Evolutionary conservation across 2,888 invertebrate genomes (phyloP).

Genomic region (Leptinotarsa peninsularis): DNA sequence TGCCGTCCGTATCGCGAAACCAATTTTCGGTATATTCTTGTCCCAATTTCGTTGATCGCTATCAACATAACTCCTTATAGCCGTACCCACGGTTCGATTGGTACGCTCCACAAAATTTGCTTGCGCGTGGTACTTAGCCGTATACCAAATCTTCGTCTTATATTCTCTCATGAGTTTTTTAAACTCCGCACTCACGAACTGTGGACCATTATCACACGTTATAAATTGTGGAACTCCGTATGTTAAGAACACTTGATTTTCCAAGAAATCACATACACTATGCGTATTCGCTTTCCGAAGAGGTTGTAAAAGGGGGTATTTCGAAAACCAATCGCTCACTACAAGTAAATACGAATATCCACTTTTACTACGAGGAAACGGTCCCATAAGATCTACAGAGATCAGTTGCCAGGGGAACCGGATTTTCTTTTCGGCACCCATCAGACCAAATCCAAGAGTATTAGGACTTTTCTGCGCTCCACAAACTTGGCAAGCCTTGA

Average conservation of each 20-base stretch:
- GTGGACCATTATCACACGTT: conserved; percentile 48
- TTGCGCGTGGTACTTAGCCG: conserved; percentile 54
- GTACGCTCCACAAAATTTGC: conserved; percentile 56
- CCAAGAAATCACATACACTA: conserved; percentile 10
- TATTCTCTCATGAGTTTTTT: conserved; percentile 36
- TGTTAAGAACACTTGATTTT: conserved; percentile 40
- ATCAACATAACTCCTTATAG: conserved; percentile 40
- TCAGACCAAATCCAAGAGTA: conserved; percentile 24
- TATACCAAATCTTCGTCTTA: conserved; percentile 40
- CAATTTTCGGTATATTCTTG: conserved; percentile 47
- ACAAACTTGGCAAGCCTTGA: conserved; percentile 29
- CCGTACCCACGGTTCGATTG: conserved; percentile 54
- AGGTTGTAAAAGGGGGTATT: conserved; percentile 28
- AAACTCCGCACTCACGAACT: conserved; percentile 31
- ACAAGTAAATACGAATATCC: conserved; percentile 33
- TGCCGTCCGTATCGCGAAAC: conserved; percentile 48
- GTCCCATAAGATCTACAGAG: conserved; percentile 32
- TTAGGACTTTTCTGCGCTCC: conserved; percentile 30
- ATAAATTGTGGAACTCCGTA: conserved; percentile 47
- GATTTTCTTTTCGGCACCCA: conserved; percentile 22
- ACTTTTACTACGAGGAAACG: conserved; percentile 23
- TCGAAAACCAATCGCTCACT: conserved; percentile 36
- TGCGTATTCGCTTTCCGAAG: conserved; percentile 1
- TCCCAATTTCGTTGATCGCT: conserved; percentile 47
- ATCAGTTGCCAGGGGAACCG: conserved; percentile 32